Conservation (phyloP, 2,888 invertebrate genomes). For the Rhagonycha fulva region DNA sequence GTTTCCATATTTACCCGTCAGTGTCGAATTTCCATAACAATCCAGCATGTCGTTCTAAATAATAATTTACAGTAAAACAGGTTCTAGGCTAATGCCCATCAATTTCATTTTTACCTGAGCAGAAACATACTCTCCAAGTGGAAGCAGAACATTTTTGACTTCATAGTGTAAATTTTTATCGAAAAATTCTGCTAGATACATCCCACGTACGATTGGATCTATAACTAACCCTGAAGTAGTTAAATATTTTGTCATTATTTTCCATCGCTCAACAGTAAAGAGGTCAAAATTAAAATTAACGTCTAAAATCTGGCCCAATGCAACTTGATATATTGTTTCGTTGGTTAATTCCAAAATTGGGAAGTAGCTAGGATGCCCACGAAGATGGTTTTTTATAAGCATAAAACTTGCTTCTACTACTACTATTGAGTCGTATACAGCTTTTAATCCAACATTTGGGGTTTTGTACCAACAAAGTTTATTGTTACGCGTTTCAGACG, state of each 20-base stretch:
- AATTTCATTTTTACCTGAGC: neutral
- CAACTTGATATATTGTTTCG: conserved; percentile 66
- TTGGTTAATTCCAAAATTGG: conserved; percentile 82
- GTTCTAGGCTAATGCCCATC: neutral
- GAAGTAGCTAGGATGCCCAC: conserved; percentile 73
- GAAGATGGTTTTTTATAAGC: conserved; percentile 77
- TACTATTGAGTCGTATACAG: conserved; percentile 84
- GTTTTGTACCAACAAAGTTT: conserved; percentile 88
- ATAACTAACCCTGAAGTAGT: conserved; percentile 61
- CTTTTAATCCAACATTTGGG: conserved; percentile 72
- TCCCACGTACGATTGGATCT: conserved; percentile 64
- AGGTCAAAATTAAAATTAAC: no score
- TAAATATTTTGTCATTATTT: no score
- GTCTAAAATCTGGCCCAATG: no score
- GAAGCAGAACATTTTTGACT: no score
- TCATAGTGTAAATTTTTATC: neutral
- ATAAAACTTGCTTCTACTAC: conserved; percentile 81
- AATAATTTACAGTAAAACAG: neutral
- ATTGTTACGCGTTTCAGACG: conserved; percentile 80
- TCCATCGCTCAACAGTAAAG: no score
- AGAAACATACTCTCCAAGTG: neutral
- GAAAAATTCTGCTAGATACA: conserved; percentile 66
- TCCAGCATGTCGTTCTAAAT: conserved; percentile 84
- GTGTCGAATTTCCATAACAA: conserved; percentile 83
- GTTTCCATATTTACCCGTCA: conserved; percentile 87